A percentile compares a stretch with the other conserved stretches of the same genome.
Evolutionary conservation across 2,113 vertebrate genomes (phyloP).

Genomic region (Nothoprocta perdicaria): DNA sequence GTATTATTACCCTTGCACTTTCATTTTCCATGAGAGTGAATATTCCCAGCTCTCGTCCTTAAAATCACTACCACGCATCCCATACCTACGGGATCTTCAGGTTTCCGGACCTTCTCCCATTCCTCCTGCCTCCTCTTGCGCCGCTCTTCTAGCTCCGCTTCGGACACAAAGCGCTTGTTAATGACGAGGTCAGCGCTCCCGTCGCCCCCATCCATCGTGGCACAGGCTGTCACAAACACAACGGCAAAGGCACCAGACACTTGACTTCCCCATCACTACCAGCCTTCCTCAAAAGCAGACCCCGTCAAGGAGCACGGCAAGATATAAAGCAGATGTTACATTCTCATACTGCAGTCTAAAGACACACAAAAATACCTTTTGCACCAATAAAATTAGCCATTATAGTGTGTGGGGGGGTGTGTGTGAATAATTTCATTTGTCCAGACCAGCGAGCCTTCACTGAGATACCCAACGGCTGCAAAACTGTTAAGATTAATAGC

Average conservation of each 20-base stretch:
- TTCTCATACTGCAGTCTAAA: background rate
- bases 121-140: constrained; percentile 95
- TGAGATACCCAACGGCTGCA: background rate
- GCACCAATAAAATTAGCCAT: background rate
- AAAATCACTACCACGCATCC: background rate
- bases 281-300: background rate
- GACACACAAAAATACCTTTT: background rate
- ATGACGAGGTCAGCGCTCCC: constrained; percentile 85
- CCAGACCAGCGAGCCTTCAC: background rate
- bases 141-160: constrained; percentile 91
- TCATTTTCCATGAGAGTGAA: background rate
- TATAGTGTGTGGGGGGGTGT: background rate
- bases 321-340: background rate
- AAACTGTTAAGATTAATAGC: background rate
- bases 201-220: constrained; percentile 81
- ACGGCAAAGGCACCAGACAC: background rate
- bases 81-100: constrained; percentile 93
- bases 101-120: constrained; percentile 97
- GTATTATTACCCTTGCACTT: background rate
- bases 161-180: constrained; percentile 93
- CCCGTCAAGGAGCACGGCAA: background rate
- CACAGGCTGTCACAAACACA: background rate
- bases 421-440: background rate
- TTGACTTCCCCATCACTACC: background rate
- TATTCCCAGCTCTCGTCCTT: background rate